Percentiles rank a stretch among this genome's conserved stretches.
phyloP scores from a whole-genome alignment of 2,113 vertebrate genomes.

The Diglossa brunneiventris region DNA sequence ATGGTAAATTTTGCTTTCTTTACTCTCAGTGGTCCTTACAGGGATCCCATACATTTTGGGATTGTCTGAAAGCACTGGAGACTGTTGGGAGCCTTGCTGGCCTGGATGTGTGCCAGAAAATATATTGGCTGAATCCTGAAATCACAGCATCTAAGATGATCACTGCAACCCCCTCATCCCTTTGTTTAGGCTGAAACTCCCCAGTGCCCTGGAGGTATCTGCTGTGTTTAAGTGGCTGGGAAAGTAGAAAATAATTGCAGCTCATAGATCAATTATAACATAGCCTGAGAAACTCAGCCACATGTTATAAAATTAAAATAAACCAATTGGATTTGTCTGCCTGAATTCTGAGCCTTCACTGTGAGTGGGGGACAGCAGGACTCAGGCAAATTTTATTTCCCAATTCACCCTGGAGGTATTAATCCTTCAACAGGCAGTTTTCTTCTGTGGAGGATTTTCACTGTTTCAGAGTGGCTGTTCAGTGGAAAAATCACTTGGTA shows the following conservation, averaged over 20 bases:
- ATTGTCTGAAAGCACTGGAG: background rate
- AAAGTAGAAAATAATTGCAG: slow-evolving; percentile 56
- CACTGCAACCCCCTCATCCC: slow-evolving; percentile 27
- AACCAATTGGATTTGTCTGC: background rate
- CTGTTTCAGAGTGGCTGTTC: background rate
- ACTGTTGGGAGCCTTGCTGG: slow-evolving; percentile 17
- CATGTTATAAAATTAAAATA: slow-evolving; percentile 34
- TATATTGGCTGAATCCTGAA: slow-evolving; percentile 57
- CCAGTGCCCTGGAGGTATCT: slow-evolving; percentile 46
- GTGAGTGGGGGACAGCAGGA: background rate
- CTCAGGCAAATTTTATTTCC: background rate
- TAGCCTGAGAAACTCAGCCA: slow-evolving; percentile 48
- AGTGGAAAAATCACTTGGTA: background rate
- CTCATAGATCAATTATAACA: slow-evolving; percentile 40
- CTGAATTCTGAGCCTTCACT: background rate
- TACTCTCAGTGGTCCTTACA: background rate
- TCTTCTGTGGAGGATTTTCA: background rate
- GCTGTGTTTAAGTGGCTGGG: slow-evolving; percentile 48
- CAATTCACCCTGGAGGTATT: background rate
- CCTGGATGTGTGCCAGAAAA: slow-evolving; percentile 26
- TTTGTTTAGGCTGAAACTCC: slow-evolving; percentile 56
- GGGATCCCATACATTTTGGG: background rate
- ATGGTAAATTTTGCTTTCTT: background rate
- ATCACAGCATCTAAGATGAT: slow-evolving; percentile 43
- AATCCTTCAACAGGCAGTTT: background rate